These are phyloP conservation scores for Eupithecia dodoneata DNA, from an alignment of 2,888 invertebrate species.

Conservation along the genomic window DNA sequence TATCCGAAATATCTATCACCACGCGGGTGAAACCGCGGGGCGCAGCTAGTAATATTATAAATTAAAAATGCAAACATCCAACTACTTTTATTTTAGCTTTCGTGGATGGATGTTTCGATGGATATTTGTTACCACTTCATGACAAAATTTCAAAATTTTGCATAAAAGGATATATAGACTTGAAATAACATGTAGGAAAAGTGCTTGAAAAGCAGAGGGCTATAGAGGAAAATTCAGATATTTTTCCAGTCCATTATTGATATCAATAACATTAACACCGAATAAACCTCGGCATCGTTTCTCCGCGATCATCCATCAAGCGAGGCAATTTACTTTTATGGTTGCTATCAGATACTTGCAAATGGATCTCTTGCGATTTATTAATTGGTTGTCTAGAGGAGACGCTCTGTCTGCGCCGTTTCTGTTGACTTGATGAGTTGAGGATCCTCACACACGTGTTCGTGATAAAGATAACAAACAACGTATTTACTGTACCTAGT, in stretches of 20 bases:
- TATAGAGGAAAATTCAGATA: neutral
- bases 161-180: neutral
- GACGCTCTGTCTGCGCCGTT: neutral
- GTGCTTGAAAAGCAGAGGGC: neutral
- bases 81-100: neutral
- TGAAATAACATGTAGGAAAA: neutral
- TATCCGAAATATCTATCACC: too few relatives aligned
- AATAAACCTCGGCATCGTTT: neutral
- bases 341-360: slow-evolving; percentile 7
- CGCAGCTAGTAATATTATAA: too few relatives aligned
- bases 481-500: neutral
- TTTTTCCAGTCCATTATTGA: neutral
- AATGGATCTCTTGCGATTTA: slow-evolving; percentile 6
- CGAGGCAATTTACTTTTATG: slow-evolving; percentile 1
- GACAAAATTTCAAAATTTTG: neutral
- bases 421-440: neutral
- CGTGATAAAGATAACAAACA: neutral
- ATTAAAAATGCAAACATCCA: neutral
- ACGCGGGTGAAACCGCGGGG: too few relatives aligned
- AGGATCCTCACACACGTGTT: neutral
- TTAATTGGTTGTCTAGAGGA: neutral
- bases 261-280: neutral
- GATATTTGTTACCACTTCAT: too few relatives aligned
- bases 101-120: neutral
- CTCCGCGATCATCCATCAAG: slow-evolving; percentile 1